phyloP scores from a whole-genome alignment of 2,888 invertebrate species.

The Standfussiana lucernea region DNA sequence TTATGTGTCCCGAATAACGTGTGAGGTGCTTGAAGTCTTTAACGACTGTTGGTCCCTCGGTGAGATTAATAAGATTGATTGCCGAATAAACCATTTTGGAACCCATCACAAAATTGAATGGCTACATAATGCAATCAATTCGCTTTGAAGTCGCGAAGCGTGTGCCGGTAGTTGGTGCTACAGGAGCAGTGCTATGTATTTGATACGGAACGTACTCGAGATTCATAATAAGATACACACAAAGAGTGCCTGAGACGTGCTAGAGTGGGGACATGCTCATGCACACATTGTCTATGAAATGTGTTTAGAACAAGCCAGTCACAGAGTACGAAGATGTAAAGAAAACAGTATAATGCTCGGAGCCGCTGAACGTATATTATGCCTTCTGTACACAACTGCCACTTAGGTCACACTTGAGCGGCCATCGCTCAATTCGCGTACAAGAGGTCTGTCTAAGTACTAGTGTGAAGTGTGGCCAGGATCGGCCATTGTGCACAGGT shows the following conservation, averaged over 20 bases:
- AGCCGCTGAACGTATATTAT: constrained; percentile 40
- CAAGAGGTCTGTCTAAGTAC: constrained; percentile 49
- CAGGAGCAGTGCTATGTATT: constrained; percentile 5
- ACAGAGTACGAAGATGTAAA: constrained; percentile 31
- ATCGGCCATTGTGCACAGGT: constrained; percentile 55
- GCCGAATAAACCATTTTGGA: constrained; percentile 61
- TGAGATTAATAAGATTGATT: constrained; percentile 69
- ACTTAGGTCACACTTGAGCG: constrained; percentile 56
- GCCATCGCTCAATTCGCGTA: constrained; percentile 55
- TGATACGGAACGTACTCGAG: constrained; percentile 10
- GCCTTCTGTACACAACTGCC: constrained; percentile 59
- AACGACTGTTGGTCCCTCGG: constrained; percentile 63
- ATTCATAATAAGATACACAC: constrained; percentile 26
- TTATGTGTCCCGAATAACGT: constrained; percentile 64
- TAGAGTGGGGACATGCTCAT: constrained; percentile 24
- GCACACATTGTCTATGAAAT: constrained; percentile 44
- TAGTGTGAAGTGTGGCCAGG: constrained; percentile 38
- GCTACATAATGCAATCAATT: constrained; percentile 49
- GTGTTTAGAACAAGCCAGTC: constrained; percentile 21
- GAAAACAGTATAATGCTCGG: constrained; percentile 34
- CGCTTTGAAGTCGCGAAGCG: constrained; percentile 31
- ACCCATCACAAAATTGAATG: constrained; percentile 49
- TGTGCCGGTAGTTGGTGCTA: not conserved
- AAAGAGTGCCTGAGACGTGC: constrained; percentile 17
- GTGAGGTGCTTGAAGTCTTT: constrained; percentile 56